phyloP scores from a whole-genome alignment of 2,113 vertebrate species.

The Ictidomys tridecemlineatus region DNA sequence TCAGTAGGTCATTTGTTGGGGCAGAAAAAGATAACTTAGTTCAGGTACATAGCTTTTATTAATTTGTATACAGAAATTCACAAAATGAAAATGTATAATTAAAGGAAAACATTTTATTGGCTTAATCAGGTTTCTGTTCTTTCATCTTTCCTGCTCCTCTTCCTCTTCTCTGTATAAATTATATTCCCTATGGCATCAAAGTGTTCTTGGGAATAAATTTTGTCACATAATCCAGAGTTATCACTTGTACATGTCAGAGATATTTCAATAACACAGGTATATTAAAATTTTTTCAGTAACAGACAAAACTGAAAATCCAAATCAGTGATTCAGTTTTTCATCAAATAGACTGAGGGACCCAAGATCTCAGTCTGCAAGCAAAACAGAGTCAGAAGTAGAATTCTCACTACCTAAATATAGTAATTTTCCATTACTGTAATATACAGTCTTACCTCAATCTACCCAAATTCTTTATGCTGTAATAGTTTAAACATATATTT shows the following conservation, averaged over 20 bases:
- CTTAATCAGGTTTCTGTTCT: neutral
- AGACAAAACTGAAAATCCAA: neutral
- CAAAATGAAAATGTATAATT: neutral
- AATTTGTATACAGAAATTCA: neutral
- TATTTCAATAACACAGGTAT: neutral
- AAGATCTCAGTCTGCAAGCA: neutral
- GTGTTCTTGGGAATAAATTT: neutral
- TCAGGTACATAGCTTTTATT: neutral
- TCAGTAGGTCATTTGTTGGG: neutral
- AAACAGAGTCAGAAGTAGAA: neutral
- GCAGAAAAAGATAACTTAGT: neutral
- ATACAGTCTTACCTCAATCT: neutral
- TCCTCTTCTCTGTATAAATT: neutral
- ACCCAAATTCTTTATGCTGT: neutral
- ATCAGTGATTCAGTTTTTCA: neutral
- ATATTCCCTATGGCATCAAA: neutral
- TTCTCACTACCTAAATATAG: constrained; percentile 10
- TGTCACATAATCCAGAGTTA: neutral
- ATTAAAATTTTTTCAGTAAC: neutral
- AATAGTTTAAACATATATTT: neutral
- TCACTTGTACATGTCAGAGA: neutral
- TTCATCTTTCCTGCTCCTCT: neutral
- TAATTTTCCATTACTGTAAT: neutral
- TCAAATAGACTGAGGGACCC: neutral
- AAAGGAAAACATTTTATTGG: neutral